Base-by-base conservation (phyloP, 2,113 vertebrate genomes). In the Scartelaos histophorus region DNA sequence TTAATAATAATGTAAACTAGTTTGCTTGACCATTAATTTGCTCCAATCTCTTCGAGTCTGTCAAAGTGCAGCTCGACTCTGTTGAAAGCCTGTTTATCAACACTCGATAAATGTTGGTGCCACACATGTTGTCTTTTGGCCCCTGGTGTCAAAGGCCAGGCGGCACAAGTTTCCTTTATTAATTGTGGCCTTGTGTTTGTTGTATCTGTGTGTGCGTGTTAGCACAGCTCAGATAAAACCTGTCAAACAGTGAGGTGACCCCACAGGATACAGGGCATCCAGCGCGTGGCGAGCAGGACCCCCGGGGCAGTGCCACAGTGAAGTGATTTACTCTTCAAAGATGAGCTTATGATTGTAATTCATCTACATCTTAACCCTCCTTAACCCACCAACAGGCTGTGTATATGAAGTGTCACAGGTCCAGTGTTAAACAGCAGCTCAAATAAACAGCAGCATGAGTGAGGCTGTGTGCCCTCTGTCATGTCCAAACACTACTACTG, bases 231-330 rank as follows among this genome's bases (percentile, higher is more conserved):
- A 86, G 88, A 91, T 92, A 89, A 90, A 89, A 87, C 82, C 78
- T 91, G 90, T 94, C 93, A 94, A 87, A 93, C 92, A 87, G 84
- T 83, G 74, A 84, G 85, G 73, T 87, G 90, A 92, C 84, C 78
- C 74, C 62, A 56, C 90, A 89, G 89, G 87, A 86, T 87, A 67
- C 22, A 69, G 87, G 90, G 86, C 86, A 84, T 80, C 82, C 62
- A 35, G 86, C 86, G 82, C 91, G 90, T 90, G 90, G 86, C 87
- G 62, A 64, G 89, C 90, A 84, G 71, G 82, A 84, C 83, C 85
- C 77, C 49, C 3, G 29, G 77, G 84, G 78, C 90, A 91, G 90
- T 73, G 3, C 76, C 45, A 78, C 73, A 76, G 82, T 66, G 69
- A 70, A 25, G 75, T 91, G 86, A 90, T 91, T 91, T 89, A 92